Percentiles rank a stretch among this genome's conserved stretches.
phyloP scores from a whole-genome alignment of 2,113 vertebrate genomes.

The Strigops habroptila region DNA sequence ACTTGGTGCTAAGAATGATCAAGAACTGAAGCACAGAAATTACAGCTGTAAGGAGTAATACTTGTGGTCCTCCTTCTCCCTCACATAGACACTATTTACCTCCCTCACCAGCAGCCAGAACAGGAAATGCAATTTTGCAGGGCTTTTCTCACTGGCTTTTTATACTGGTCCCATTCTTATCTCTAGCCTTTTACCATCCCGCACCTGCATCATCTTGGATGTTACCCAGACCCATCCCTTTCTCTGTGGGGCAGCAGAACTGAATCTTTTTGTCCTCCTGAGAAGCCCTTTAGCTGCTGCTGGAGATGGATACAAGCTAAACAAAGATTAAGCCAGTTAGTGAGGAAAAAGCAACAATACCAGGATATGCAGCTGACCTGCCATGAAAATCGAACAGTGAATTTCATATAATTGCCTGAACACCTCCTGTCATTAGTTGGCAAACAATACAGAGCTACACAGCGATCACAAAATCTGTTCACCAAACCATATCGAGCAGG shows the following conservation, averaged over 20 bases:
- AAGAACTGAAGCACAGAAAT: background rate
- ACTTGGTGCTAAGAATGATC: background rate
- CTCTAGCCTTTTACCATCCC: background rate
- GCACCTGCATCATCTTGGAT: background rate
- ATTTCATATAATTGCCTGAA: conserved; percentile 16
- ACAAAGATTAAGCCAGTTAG: background rate
- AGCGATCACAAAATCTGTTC: conserved; percentile 25
- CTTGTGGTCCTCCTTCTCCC: background rate
- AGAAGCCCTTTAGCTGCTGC: background rate
- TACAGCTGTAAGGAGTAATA: background rate
- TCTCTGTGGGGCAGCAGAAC: background rate
- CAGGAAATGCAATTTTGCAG: background rate
- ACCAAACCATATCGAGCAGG: background rate
- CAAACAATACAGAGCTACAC: background rate
- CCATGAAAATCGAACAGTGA: background rate
- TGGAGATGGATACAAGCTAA: background rate
- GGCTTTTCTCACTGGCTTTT: background rate
- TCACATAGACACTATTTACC: background rate
- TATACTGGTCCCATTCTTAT: background rate
- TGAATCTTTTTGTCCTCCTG: background rate
- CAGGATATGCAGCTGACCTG: background rate
- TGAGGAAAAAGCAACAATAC: background rate
- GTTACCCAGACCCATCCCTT: background rate
- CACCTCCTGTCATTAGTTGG: conserved; percentile 20
- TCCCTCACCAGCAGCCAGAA: background rate